phyloP scores from a whole-genome alignment of 2,888 invertebrate genomes.

The Lochmaea capreae region DNA sequence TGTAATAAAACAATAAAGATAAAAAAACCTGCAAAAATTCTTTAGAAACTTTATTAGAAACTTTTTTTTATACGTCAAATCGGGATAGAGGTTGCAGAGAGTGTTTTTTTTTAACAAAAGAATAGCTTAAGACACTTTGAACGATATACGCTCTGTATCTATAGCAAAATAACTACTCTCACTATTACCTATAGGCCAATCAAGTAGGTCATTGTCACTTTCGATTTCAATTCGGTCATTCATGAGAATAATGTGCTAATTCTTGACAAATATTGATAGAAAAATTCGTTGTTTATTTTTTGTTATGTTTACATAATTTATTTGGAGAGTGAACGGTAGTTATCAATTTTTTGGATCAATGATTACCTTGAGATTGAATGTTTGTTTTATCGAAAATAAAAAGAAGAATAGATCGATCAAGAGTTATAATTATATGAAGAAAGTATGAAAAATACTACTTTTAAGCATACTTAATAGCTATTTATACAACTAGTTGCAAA shows the following conservation, averaged over 20 bases:
- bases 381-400: not conserved
- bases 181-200: slow-evolving; percentile 42
- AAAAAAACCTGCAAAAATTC: no score
- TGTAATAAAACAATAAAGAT: no score
- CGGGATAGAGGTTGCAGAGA: no score
- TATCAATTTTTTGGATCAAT: slow-evolving; percentile 17
- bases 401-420: not conserved
- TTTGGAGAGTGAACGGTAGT: not conserved
- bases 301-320: slow-evolving; percentile 10
- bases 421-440: no score
- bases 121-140: no score
- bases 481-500: no score
- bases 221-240: slow-evolving; percentile 48
- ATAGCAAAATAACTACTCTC: slow-evolving; percentile 30
- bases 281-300: slow-evolving; percentile 20
- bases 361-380: slow-evolving; percentile 9
- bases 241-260: slow-evolving; percentile 38
- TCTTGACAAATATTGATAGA: slow-evolving; percentile 28
- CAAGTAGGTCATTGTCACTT: slow-evolving; percentile 54
- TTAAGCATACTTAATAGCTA: no score
- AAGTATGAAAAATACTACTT: no score
- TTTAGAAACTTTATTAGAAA: no score
- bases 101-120: no score
- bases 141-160: no score
- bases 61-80: no score